These are phyloP conservation scores for Myxocyprinus asiaticus DNA, from an alignment of 2,113 vertebrate genomes.

Conservation along the genomic window DNA sequence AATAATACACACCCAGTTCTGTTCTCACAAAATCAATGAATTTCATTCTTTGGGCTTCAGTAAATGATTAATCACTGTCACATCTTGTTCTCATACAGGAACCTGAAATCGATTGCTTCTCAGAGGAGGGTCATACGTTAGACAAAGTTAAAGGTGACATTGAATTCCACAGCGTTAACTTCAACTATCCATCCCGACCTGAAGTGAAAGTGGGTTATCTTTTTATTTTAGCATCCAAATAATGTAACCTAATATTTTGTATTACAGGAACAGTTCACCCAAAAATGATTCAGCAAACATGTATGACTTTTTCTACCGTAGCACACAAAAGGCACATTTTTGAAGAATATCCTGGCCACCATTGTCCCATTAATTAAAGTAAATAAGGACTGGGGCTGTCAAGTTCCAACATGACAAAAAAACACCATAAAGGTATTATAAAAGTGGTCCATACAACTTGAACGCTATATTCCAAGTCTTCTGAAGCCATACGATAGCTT, in stretches of 20 bases:
- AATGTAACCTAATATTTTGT: neutral
- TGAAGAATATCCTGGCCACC: too few species aligned
- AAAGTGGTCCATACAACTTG: too few species aligned
- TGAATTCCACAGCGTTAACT: slow-evolving; percentile 73
- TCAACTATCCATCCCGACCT: slow-evolving; percentile 74
- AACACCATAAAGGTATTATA: too few species aligned
- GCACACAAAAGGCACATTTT: too few species aligned
- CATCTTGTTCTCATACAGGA: slow-evolving; percentile 59
- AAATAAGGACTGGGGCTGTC: too few species aligned
- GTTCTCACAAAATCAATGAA: slow-evolving; percentile 16
- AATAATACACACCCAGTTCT: neutral
- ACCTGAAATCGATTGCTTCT: slow-evolving; percentile 77
- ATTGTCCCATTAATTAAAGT: too few species aligned
- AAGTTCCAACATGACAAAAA: too few species aligned
- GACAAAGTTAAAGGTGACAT: slow-evolving; percentile 75
- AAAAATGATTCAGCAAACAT: too few species aligned
- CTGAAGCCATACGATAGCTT: too few species aligned
- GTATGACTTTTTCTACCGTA: too few species aligned
- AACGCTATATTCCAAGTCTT: too few species aligned
- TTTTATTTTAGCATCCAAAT: neutral
- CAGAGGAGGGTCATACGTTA: slow-evolving; percentile 73
- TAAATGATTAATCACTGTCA: slow-evolving; percentile 24
- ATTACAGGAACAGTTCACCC: too few species aligned
- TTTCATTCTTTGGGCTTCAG: slow-evolving; percentile 6
- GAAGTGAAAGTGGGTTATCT: slow-evolving; percentile 69